These are phyloP conservation scores for Leucopsar rothschildi DNA, from an alignment of 2,113 vertebrate species.

Conservation along the genomic window DNA sequence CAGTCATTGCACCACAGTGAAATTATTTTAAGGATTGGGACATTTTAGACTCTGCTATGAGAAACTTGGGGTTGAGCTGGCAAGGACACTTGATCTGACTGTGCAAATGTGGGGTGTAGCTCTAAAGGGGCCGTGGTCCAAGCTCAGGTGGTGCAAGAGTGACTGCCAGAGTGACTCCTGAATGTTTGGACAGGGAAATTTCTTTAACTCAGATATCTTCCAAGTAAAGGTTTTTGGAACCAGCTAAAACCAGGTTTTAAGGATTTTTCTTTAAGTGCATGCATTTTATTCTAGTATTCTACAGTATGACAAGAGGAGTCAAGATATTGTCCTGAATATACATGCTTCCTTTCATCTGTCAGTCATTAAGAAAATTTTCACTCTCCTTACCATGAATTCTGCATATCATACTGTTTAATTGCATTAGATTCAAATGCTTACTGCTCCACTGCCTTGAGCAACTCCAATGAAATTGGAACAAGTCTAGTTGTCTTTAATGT, in stretches of 20 bases:
- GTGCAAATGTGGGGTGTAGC: too few relatives aligned
- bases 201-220: accelerated
- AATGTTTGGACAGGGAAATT: neutral
- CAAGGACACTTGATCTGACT: neutral
- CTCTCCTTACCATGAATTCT: neutral
- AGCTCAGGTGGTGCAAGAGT: neutral
- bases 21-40: neutral
- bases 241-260: neutral
- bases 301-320: neutral
- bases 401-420: neutral
- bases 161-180: neutral
- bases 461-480: neutral
- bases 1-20: neutral
- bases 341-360: neutral
- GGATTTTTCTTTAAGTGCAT: neutral
- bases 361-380: neutral
- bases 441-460: neutral
- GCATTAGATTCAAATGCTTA: neutral
- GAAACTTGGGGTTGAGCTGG: neutral
- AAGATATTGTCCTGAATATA: neutral
- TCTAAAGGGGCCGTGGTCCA: accelerated
- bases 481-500: neutral
- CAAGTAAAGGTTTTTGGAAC: neutral
- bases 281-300: neutral
- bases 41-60: neutral